Evolutionary conservation across 2,113 vertebrate genomes (phyloP).

Genomic region (Thermophis baileyi): DNA sequence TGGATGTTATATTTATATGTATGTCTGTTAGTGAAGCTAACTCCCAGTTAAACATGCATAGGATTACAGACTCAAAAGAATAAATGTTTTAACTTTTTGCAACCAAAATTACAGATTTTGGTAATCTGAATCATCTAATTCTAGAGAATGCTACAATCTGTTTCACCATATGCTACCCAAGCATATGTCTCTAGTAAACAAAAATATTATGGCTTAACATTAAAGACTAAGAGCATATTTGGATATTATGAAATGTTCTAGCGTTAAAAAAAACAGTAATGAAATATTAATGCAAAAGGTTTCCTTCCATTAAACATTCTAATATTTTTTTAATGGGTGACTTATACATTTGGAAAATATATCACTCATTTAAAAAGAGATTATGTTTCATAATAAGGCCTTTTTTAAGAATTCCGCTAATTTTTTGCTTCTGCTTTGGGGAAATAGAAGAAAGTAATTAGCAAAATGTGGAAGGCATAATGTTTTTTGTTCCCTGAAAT

Average conservation of each 20-base stretch:
- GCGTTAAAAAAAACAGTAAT: not conserved
- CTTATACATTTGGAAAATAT: not conserved
- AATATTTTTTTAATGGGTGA: not conserved
- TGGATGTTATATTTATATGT: not conserved
- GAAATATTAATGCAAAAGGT: not conserved
- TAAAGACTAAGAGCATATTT: not conserved
- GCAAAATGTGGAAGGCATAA: not conserved
- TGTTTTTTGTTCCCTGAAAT: not conserved
- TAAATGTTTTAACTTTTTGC: not conserved
- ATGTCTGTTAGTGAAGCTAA: not conserved
- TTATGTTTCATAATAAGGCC: not conserved
- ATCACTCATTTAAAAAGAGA: not conserved
- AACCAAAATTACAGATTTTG: not conserved
- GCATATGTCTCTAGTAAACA: not conserved
- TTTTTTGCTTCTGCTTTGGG: not conserved
- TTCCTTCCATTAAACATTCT: not conserved
- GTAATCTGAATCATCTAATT: not conserved
- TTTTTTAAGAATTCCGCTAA: not conserved
- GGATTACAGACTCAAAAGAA: not conserved
- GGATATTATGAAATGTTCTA: not conserved
- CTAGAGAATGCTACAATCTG: not conserved
- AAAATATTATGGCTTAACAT: not conserved
- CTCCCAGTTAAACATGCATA: not conserved
- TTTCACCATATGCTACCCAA: not conserved
- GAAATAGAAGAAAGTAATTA: not conserved